Evolutionary conservation across 2,888 invertebrate genomes (phyloP), one percentile per base, ranked within the genome.

Genomic region (Pristionchus japonicus): DNA sequence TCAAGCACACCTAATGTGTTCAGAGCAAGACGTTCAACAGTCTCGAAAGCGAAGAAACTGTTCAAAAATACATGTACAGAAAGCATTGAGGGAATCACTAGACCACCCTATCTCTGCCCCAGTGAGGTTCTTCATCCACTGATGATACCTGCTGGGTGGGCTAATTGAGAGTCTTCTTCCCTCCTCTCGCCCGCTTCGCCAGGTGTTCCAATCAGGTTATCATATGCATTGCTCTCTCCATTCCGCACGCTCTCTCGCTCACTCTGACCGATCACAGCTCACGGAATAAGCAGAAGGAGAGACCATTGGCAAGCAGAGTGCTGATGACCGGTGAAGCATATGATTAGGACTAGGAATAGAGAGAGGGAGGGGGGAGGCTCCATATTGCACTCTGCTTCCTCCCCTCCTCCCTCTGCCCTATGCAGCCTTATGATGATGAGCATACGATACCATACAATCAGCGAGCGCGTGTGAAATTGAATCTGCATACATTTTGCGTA

Each of bases 161-260:
- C 37, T 43, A 77, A 77, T 77, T 77, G 77, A 27, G 77, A 9
- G 77, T 27, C 43, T 77, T 40, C 37, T 40, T 40, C 20, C 34
- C 70, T 20, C 37, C 67, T n/a, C 37, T 70, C 34, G 34, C 9
- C 37, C 34, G 13, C 43, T 9, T 43, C 13, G 43, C 77, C 77
- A 77, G 77, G 77, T 77, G 77, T 77, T 77, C 77, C 77, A 77
- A 77, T 77, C 77, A 77, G 77, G 77, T 77, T 77, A 77, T 77
- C 77, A 77, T 77, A 23, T n/a, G 27, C 31, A 64, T 17, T 40
- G 4, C 23, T 57, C 57, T 57, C 34, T 70, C 37, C 77, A 77
- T 77, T 47, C n/a, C n/a, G n/a, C n/a, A n/a, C n/a, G n/a, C n/a
- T n/a, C n/a, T n/a, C n/a, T n/a, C n/a, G n/a, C n/a, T n/a, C n/a